Percentiles rank a stretch among this genome's conserved stretches.
These are phyloP conservation scores for Aphelenchoides fujianensis DNA, from an alignment of 1,140 invertebrate genomes.

Conservation along the genomic window DNA sequence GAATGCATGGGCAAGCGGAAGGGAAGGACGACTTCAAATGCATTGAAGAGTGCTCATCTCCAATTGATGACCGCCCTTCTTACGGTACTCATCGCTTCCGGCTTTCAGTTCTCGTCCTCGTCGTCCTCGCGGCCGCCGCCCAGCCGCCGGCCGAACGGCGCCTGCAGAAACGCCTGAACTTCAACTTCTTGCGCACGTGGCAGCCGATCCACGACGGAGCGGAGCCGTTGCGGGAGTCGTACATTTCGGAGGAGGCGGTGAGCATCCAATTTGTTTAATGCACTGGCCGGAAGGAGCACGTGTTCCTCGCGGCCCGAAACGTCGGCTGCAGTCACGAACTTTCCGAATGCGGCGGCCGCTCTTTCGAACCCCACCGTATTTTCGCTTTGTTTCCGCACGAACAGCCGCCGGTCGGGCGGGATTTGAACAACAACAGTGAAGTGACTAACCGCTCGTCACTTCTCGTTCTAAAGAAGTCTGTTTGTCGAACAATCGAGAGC, in stretches of 20 bases:
- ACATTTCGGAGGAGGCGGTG: background rate
- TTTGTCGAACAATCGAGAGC: background rate
- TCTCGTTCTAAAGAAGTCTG: background rate
- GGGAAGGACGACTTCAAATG: background rate
- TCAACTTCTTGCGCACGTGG: conserved; percentile 38
- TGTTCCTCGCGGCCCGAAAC: background rate
- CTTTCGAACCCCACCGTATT: background rate
- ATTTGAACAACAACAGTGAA: background rate
- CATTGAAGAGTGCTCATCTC: background rate
- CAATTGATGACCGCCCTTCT: background rate
- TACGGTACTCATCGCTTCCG: background rate
- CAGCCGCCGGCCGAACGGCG: background rate
- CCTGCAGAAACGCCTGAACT: conserved; percentile 28
- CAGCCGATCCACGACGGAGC: conserved; percentile 13
- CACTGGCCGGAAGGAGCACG: background rate
- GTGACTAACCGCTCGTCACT: too few relatives aligned
- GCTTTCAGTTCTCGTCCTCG: background rate
- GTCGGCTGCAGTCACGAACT: background rate
- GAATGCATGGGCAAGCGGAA: background rate
- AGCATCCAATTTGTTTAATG: background rate
- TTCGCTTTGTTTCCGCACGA: background rate
- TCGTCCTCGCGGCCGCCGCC: background rate
- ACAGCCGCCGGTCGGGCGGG: background rate
- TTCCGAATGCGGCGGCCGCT: background rate
- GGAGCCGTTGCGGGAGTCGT: background rate